Base-by-base conservation (phyloP, 2,888 invertebrate species). In the Chrysodeixis includens region DNA sequence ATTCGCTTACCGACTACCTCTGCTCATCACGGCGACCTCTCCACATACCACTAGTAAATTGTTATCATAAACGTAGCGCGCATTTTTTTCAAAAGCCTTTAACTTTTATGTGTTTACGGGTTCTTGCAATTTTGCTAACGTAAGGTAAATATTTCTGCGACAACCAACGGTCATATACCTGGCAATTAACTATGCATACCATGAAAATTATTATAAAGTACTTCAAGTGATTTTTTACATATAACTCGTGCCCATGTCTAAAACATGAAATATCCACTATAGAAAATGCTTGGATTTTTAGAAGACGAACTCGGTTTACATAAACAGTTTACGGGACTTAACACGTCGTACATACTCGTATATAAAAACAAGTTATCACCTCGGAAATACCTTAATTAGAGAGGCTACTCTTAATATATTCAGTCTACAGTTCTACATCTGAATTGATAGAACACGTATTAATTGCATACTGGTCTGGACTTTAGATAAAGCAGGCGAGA, bases 381-480 rank as follows among this genome's bases (percentile, higher is more conserved):
- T 71, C 59, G 44, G 66, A 59, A 66, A 76, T 73, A 59, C 59
- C 53, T 71, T 66, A 76, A 76, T 66, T 66, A 76, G 62, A 62
- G 52, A 16, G 46, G 18, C 46, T 18, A 55, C 46, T 60, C 51
- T 26, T 76, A 62, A 74, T 76, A 18, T 71, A 74, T 71, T 62
- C 76, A 76, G 59, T 56, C 52, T 16, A 35, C 40, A 57, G 62
- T 59, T 30, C 53, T 76, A 62, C 72, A 71, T 76, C 62, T 66
- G 66, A 62, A 66, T 74, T 66, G 73, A 76, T 74, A 74, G 66
- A 71, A 62, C 72, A 74, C 72, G 73, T 71, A 76, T 76, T 71
- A 76, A 76, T 66, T 76, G 76, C 76, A 71, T 71, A 74, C 76
- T 66, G 54, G 72, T 74, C 66, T 52, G 54, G 72, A 62, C 59